Conservation (phyloP, 2,888 invertebrate species). For the Leptinotarsa tumamoca region DNA sequence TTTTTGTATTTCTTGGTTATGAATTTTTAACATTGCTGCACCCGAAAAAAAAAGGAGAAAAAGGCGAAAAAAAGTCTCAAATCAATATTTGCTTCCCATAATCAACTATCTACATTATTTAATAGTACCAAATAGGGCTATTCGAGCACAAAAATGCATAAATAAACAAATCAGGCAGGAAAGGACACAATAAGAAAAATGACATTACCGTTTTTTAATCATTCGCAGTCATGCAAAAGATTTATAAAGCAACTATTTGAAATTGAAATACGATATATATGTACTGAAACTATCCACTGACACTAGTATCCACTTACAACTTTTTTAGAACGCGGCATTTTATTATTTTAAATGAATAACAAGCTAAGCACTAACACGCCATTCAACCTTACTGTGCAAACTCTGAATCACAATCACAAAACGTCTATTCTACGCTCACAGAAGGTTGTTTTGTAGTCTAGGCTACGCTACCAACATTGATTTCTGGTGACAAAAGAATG, state of each 20-base stretch:
- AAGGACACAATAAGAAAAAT: slow-evolving; percentile 59
- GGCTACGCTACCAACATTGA: slow-evolving; percentile 64
- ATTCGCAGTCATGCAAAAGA: slow-evolving; percentile 57
- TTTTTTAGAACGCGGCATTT: slow-evolving; percentile 66
- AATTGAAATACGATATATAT: slow-evolving; percentile 44
- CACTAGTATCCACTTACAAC: slow-evolving; percentile 61
- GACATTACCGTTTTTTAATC: slow-evolving; percentile 64
- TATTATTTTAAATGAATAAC: slow-evolving; percentile 52
- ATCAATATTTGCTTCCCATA: slow-evolving; percentile 37
- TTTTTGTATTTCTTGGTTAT: slow-evolving; percentile 67
- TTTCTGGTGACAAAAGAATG: slow-evolving; percentile 66
- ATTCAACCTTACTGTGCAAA: slow-evolving; percentile 55
- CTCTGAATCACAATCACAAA: slow-evolving; percentile 47
- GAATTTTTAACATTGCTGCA: slow-evolving; percentile 65
- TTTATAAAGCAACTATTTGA: slow-evolving; percentile 49
- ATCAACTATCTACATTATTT: slow-evolving; percentile 29
- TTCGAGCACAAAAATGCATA: slow-evolving; percentile 54
- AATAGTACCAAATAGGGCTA: slow-evolving; percentile 46
- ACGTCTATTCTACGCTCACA: too few relatives aligned
- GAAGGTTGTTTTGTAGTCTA: too few relatives aligned
- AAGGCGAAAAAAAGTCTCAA: slow-evolving; percentile 41
- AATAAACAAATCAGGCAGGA: slow-evolving; percentile 59
- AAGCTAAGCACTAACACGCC: slow-evolving; percentile 56
- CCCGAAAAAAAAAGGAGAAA: slow-evolving; percentile 49
- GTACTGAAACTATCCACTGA: slow-evolving; percentile 48